Percentiles rank a stretch among this genome's conserved stretches.
phyloP scores from a whole-genome alignment of 2,797 vertebrate genomes.

The Eospalax fontanierii region DNA sequence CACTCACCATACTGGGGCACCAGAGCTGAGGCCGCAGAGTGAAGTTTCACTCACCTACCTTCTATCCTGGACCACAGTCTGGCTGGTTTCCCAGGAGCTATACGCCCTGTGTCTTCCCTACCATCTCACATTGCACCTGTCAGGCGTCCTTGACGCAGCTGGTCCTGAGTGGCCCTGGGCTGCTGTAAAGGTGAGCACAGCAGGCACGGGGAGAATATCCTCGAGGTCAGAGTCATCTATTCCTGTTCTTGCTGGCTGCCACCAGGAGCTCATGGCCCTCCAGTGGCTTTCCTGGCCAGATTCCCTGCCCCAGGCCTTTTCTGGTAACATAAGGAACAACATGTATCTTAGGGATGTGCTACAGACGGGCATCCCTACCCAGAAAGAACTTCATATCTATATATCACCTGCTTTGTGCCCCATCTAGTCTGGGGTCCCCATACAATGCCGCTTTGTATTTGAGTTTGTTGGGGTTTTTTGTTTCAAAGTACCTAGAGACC shows the following conservation, averaged over 20 bases:
- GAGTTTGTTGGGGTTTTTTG: background rate
- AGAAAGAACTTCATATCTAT: background rate
- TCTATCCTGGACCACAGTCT: background rate
- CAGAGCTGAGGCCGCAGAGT: background rate
- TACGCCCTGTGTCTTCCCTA: background rate
- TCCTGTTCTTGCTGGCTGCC: background rate
- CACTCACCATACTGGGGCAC: background rate
- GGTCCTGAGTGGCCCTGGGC: background rate
- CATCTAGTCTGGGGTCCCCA: background rate
- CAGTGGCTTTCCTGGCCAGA: background rate
- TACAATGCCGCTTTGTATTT: background rate
- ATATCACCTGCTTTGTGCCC: background rate
- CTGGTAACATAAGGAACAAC: background rate
- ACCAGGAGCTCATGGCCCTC: background rate
- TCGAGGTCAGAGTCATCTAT: background rate
- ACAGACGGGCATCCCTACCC: background rate
- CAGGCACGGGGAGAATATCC: background rate
- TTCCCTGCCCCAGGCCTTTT: background rate
- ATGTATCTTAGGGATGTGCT: background rate
- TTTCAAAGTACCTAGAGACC: constrained; percentile 22
- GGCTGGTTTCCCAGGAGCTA: background rate
- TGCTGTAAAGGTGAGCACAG: background rate
- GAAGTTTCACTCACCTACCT: background rate
- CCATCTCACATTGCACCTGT: background rate
- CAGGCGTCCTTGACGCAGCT: background rate